Conservation (phyloP, 2,888 invertebrate species). For the Elysia crispata region DNA sequence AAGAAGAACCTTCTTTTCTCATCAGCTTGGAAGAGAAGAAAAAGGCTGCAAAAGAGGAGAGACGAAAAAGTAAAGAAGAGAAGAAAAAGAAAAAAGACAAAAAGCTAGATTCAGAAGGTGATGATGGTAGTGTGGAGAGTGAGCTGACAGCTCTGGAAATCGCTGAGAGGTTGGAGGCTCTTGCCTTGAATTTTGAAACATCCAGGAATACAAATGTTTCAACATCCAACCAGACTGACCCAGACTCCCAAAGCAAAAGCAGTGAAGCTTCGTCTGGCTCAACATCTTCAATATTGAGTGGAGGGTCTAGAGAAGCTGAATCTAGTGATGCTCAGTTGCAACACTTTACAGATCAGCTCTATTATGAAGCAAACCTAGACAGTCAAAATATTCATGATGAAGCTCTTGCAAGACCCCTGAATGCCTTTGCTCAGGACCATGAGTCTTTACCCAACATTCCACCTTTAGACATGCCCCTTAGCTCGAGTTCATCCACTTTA, state of each 20-base stretch:
- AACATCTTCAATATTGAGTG: neutral
- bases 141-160: conserved; percentile 47
- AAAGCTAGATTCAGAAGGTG: conserved; percentile 27
- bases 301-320: conserved; percentile 2
- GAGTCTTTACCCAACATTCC: neutral
- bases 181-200: conserved; percentile 47
- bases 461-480: neutral
- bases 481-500: neutral
- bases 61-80: conserved; percentile 37
- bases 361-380: conserved; percentile 40
- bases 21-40: conserved; percentile 49
- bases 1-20: conserved; percentile 80
- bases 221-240: conserved; percentile 17
- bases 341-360: conserved; percentile 40
- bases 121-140: conserved; percentile 47
- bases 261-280: conserved; percentile 29
- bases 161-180: conserved; percentile 46
- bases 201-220: conserved; percentile 31
- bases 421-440: conserved; percentile 22
- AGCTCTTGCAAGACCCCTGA: neutral
- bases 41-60: conserved; percentile 13
- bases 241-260: conserved; percentile 26
- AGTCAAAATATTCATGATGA: neutral
- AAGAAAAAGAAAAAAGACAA: conserved; percentile 23
- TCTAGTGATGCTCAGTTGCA: conserved; percentile 21